Evolutionary conservation across 92 coral and sea anemone species (phyloP).

Genomic region (Phenganax stokvisi): DNA sequence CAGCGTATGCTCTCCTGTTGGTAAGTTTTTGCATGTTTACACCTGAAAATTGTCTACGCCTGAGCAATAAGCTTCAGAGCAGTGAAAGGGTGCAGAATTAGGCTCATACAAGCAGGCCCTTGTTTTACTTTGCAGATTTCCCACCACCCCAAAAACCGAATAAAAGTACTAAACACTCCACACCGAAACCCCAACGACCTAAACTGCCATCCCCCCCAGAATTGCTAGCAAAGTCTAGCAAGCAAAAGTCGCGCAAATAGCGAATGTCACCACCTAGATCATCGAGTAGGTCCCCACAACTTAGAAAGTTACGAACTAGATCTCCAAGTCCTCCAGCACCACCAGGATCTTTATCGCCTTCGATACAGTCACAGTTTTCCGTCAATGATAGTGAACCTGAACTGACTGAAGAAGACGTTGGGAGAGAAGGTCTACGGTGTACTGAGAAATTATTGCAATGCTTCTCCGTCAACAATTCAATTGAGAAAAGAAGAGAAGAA

Average conservation of each 20-base stretch:
- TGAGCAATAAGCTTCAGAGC: background rate
- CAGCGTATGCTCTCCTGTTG: background rate
- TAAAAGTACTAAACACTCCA: background rate
- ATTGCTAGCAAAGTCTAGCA: too few species aligned
- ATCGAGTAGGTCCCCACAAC: too few species aligned
- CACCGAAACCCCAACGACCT: background rate
- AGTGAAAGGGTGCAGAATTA: background rate
- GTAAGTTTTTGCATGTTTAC: background rate
- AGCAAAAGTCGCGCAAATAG: too few species aligned
- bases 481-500: background rate
- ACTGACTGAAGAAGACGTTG: too few species aligned
- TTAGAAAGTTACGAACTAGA: too few species aligned
- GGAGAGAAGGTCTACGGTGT: too few species aligned
- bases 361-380: too few species aligned
- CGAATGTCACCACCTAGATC: too few species aligned
- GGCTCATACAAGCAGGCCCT: background rate
- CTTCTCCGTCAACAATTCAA: background rate
- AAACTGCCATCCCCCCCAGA: background rate
- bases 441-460: too few species aligned
- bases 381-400: too few species aligned
- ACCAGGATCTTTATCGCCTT: too few species aligned
- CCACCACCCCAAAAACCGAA: background rate
- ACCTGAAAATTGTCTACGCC: background rate
- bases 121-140: background rate
- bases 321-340: too few species aligned